These are phyloP conservation scores for Morpho achilles DNA, from an alignment of 2,888 invertebrate species.

Conservation along the genomic window DNA sequence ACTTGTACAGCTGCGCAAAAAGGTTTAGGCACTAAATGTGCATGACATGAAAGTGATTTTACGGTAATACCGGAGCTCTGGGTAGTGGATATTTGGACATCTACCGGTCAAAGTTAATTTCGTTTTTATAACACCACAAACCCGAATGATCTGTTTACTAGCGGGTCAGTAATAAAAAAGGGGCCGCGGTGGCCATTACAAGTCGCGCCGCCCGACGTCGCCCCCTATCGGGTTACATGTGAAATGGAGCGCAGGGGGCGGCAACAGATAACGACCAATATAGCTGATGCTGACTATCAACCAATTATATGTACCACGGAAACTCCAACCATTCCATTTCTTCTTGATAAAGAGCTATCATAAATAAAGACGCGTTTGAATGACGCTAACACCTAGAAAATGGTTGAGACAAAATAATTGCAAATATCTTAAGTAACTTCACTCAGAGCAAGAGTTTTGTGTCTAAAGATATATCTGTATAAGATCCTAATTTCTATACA, in stretches of 20 bases:
- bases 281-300: slow-evolving; percentile 63
- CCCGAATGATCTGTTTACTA: slow-evolving; percentile 80
- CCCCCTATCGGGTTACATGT: slow-evolving; percentile 78
- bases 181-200: slow-evolving; percentile 74
- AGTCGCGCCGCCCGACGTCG: slow-evolving; percentile 60
- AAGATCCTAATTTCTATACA: no score
- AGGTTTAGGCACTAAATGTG: background rate
- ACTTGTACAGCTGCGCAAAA: no score
- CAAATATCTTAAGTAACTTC: no score
- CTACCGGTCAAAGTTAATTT: slow-evolving; percentile 73
- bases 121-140: slow-evolving; percentile 79
- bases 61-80: slow-evolving; percentile 57
- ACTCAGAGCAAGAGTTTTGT: no score
- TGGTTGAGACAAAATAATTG: no score
- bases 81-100: slow-evolving; percentile 67
- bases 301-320: slow-evolving; percentile 42
- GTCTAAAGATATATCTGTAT: no score
- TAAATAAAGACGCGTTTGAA: no score
- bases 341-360: no score
- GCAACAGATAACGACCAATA: slow-evolving; percentile 74
- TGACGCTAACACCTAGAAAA: no score
- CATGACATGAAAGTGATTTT: slow-evolving; percentile 39
- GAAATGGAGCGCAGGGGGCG: slow-evolving; percentile 74
- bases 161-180: slow-evolving; percentile 78
- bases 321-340: slow-evolving; percentile 8